Percentiles rank a stretch among this genome's conserved stretches.
phyloP scores from a whole-genome alignment of 2,888 invertebrate species.

The Pseudococcus viburni region DNA sequence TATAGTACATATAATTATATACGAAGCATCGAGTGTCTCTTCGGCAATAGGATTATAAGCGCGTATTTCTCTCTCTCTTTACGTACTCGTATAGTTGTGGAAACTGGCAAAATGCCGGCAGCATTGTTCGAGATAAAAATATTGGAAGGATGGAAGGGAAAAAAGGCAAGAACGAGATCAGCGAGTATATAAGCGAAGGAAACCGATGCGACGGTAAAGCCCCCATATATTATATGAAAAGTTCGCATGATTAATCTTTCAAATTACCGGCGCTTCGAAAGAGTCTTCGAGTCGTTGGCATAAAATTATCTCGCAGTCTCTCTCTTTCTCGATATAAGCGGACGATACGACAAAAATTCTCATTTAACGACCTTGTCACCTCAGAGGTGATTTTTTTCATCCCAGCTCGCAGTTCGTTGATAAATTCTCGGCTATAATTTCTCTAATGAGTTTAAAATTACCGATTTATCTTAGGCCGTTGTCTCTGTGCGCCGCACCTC shows the following conservation, averaged over 20 bases:
- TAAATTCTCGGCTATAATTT: constrained; percentile 39
- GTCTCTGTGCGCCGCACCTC: not conserved
- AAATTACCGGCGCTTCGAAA: not conserved
- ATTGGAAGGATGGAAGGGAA: not conserved
- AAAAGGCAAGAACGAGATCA: too few relatives aligned
- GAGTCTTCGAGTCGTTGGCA: not conserved
- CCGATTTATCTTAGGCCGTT: constrained; percentile 12
- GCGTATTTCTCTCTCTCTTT: not conserved
- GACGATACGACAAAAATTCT: constrained; percentile 8
- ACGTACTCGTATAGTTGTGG: not conserved
- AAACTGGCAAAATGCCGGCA: not conserved
- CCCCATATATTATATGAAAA: constrained; percentile 4
- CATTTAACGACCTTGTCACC: constrained; percentile 30
- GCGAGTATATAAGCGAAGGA: too few relatives aligned
- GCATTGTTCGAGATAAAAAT: constrained; percentile 6
- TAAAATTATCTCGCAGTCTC: not conserved
- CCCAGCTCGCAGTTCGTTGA: not conserved
- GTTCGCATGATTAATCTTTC: constrained; percentile 37
- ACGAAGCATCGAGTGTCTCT: not conserved
- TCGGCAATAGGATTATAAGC: not conserved
- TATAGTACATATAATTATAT: not conserved
- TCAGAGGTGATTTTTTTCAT: constrained; percentile 11
- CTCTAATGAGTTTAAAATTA: constrained; percentile 48
- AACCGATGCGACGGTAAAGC: not conserved
- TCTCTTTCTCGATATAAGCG: not conserved